These are phyloP conservation scores for Drosophila quadrilineata DNA, from an alignment of 1,140 invertebrate species.

Conservation along the genomic window DNA sequence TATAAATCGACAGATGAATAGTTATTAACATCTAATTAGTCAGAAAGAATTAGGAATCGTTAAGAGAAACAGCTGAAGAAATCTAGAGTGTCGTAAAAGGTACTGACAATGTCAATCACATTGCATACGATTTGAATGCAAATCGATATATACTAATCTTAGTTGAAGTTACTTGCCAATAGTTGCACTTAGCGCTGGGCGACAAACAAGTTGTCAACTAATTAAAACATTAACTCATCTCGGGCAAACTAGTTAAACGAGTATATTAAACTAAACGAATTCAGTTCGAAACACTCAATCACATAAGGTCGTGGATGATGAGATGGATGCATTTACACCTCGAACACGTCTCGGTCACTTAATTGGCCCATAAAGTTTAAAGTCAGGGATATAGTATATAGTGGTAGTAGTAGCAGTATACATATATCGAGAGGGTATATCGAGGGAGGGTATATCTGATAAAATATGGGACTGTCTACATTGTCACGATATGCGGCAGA, in stretches of 20 bases:
- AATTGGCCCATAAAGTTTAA: constrained; percentile 20
- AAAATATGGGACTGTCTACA: constrained; percentile 26
- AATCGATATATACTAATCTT: constrained; percentile 10
- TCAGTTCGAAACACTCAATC: constrained; percentile 1
- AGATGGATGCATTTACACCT: constrained; percentile 12
- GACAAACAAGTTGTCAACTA: constrained; percentile 8
- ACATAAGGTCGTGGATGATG: constrained; percentile 10
- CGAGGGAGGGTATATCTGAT: not conserved
- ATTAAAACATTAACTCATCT: constrained; percentile 42
- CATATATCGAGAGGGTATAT: too few relatives aligned
- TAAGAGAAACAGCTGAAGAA: too few relatives aligned
- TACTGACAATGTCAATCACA: constrained; percentile 16
- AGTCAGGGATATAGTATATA: constrained; percentile 17
- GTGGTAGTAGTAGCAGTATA: too few relatives aligned
- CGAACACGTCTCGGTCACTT: constrained; percentile 6
- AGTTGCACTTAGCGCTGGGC: not conserved
- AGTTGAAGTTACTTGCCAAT: constrained; percentile 5
- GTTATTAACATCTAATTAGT: too few relatives aligned
- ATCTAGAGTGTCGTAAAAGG: constrained; percentile 6
- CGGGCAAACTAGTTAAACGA: constrained; percentile 28
- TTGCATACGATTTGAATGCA: constrained; percentile 9
- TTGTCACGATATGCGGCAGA: constrained; percentile 51
- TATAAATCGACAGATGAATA: too few relatives aligned
- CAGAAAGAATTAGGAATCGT: too few relatives aligned
- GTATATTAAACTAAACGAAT: constrained; percentile 16